Evolutionary conservation across 2,113 vertebrate genomes (phyloP).

Genomic region (Boulengeromyrus knoepffleri): DNA sequence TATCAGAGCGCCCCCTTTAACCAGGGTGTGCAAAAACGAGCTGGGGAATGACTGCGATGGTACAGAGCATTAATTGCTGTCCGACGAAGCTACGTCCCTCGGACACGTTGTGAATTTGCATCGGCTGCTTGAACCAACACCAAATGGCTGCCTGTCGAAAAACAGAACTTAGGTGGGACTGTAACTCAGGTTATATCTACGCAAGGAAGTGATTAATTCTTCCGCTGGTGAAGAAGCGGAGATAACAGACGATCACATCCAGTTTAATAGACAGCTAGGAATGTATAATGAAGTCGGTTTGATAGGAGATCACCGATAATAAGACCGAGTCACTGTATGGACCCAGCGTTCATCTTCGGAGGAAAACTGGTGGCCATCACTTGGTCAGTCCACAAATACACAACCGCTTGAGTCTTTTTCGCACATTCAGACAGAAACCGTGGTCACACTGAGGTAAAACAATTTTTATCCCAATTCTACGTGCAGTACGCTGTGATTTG

Average conservation of each 20-base stretch:
- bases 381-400: background rate
- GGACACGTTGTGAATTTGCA: conserved; percentile 31
- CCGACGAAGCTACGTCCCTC: conserved; percentile 29
- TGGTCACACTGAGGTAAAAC: background rate
- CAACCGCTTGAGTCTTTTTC: background rate
- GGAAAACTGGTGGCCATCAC: background rate
- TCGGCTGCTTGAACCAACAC: conserved; percentile 46
- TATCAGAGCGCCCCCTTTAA: conserved; percentile 27
- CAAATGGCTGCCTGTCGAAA: conserved; percentile 29
- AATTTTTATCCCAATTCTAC: background rate
- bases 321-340: background rate
- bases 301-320: background rate
- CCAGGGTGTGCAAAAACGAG: conserved; percentile 52
- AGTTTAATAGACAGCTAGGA: background rate
- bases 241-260: background rate
- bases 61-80: conserved; percentile 58
- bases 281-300: background rate
- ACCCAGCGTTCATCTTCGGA: background rate
- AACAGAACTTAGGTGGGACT: conserved; percentile 7
- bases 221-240: background rate
- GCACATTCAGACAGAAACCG: background rate
- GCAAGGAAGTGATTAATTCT: background rate
- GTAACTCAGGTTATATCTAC: background rate
- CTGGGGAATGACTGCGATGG: conserved; percentile 51
- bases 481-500: background rate